Evolutionary conservation across 1,140 invertebrate genomes (phyloP).

Genomic region (Pygmarrhopalites habei): DNA sequence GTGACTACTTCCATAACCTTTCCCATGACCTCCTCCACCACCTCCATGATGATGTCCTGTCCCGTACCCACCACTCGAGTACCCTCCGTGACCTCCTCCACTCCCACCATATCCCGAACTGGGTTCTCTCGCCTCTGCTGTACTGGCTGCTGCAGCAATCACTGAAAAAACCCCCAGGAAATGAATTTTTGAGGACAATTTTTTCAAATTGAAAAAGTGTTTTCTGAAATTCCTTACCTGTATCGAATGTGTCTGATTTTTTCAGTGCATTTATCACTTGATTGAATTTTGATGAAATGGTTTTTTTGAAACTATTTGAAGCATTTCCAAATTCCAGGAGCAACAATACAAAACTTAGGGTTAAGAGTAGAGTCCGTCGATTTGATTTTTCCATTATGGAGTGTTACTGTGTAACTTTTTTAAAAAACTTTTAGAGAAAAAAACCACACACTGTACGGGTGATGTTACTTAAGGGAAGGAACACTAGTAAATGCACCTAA

Average conservation of each 20-base stretch:
- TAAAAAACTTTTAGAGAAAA: not conserved
- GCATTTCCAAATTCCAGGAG: too few relatives aligned
- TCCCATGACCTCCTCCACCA: conserved; percentile 8
- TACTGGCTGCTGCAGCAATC: too few relatives aligned
- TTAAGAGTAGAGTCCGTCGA: too few relatives aligned
- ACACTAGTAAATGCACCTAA: conserved; percentile 17
- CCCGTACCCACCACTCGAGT: not conserved
- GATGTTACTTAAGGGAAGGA: not conserved
- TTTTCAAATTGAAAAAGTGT: too few relatives aligned
- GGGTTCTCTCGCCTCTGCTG: conserved; percentile 10
- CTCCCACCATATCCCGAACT: not conserved
- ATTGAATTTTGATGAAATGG: not conserved
- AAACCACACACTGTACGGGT: not conserved
- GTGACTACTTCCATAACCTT: conserved; percentile 16
- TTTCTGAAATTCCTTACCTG: too few relatives aligned
- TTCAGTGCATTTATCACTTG: not conserved
- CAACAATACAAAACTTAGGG: too few relatives aligned
- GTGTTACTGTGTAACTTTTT: not conserved
- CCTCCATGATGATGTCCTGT: too few relatives aligned
- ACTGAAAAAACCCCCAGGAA: too few relatives aligned
- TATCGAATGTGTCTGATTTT: too few relatives aligned
- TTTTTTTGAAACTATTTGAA: not conserved
- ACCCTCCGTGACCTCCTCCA: not conserved
- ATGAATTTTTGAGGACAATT: too few relatives aligned
- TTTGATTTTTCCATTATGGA: too few relatives aligned